A percentile compares a stretch with the other conserved stretches of the same genome.
Evolutionary conservation across 2,113 vertebrate species (phyloP).

Genomic region (Seriola quinqueradiata): DNA sequence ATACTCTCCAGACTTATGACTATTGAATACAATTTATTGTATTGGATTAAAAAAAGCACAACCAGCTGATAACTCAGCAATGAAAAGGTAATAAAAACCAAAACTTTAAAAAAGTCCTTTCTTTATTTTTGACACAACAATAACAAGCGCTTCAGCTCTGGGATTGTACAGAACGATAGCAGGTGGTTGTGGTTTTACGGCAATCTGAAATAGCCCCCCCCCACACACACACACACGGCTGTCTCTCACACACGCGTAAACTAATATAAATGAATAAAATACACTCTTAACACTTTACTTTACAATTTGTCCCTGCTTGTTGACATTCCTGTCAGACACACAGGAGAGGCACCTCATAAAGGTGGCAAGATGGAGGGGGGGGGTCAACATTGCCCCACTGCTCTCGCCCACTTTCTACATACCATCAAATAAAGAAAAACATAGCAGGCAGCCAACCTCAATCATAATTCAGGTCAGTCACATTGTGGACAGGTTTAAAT

Average conservation of each 20-base stretch:
- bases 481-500: slow-evolving; percentile 74
- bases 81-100: neutral
- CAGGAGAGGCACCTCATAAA: slow-evolving; percentile 34
- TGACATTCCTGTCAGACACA: slow-evolving; percentile 22
- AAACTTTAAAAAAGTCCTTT: neutral
- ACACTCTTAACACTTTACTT: neutral
- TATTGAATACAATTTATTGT: too few species aligned
- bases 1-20: too few species aligned
- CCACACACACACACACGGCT: neutral
- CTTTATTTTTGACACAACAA: slow-evolving; percentile 6
- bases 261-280: neutral
- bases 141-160: slow-evolving; percentile 11
- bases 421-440: slow-evolving; percentile 54
- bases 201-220: slow-evolving; percentile 44
- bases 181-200: slow-evolving; percentile 41
- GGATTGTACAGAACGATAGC: slow-evolving; percentile 5
- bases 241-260: slow-evolving; percentile 11
- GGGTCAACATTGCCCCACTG: neutral
- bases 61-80: neutral
- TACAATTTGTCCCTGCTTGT: slow-evolving; percentile 5
- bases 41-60: neutral
- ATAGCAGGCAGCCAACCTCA: slow-evolving; percentile 49
- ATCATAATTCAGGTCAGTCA: slow-evolving; percentile 56
- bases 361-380: neutral
- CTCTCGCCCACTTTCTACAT: slow-evolving; percentile 30